These are phyloP conservation scores for Byasa hedistus DNA, from an alignment of 2,888 invertebrate genomes.

Conservation along the genomic window DNA sequence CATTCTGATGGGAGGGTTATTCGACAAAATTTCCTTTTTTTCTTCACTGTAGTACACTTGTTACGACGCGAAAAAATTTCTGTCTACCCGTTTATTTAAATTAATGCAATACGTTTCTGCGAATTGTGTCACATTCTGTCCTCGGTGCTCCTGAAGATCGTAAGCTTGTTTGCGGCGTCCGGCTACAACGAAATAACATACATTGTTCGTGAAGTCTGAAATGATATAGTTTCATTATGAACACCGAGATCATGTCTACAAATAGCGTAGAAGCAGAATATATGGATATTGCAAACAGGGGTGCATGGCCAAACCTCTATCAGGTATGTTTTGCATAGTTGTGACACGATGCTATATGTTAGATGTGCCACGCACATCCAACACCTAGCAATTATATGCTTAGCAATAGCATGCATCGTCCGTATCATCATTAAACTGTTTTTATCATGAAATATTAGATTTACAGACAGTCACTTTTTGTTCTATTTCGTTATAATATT, in stretches of 20 bases:
- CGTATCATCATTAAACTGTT: neutral
- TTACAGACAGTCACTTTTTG: neutral
- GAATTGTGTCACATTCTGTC: neutral
- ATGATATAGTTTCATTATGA: constrained; percentile 49
- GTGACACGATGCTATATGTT: constrained; percentile 42
- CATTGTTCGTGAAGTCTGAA: constrained; percentile 44
- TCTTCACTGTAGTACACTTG: constrained; percentile 10
- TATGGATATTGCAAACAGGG: constrained; percentile 83
- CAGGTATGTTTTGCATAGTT: constrained; percentile 79
- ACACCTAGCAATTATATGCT: constrained; percentile 14
- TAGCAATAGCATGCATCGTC: neutral
- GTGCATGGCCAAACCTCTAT: constrained; percentile 85
- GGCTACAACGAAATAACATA: constrained; percentile 40
- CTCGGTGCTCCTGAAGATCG: constrained; percentile 30
- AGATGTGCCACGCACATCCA: constrained; percentile 52
- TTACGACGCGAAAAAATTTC: constrained; percentile 1
- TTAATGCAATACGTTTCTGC: constrained; percentile 1
- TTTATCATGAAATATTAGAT: neutral
- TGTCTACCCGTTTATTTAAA: constrained; percentile 1
- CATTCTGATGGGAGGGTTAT: neutral
- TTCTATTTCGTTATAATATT: neutral
- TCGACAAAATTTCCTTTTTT: constrained; percentile 12
- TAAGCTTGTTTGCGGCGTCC: constrained; percentile 46
- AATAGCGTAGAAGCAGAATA: constrained; percentile 84
- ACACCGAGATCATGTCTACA: constrained; percentile 46